A percentile compares a stretch with the other conserved stretches of the same genome.
These are phyloP conservation scores for Drosophila chauvacae DNA, from an alignment of 1,140 invertebrate genomes.

Conservation along the genomic window DNA sequence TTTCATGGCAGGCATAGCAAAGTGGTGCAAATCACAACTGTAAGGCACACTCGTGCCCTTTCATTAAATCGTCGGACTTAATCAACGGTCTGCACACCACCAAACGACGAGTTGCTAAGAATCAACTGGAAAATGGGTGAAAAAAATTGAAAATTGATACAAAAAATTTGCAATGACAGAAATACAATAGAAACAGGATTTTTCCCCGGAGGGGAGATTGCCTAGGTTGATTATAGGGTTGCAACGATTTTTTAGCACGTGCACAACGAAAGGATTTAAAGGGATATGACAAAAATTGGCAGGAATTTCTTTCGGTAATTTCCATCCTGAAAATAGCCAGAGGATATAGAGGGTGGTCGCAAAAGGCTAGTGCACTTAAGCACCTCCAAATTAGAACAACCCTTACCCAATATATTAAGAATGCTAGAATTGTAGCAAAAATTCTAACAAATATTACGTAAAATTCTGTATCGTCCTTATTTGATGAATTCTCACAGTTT, in stretches of 20 bases:
- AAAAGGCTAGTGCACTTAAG: background rate
- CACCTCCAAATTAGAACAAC: conserved; percentile 37
- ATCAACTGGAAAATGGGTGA: conserved; percentile 74
- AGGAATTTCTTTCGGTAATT: conserved; percentile 56
- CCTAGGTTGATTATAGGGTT: conserved; percentile 73
- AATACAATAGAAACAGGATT: conserved; percentile 54
- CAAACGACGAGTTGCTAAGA: conserved; percentile 53
- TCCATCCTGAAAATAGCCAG: background rate
- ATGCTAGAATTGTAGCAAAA: conserved; percentile 37
- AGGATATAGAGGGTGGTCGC: conserved; percentile 12
- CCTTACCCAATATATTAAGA: conserved; percentile 57
- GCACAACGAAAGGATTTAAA: conserved; percentile 70
- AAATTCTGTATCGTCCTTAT: background rate
- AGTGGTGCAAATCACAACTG: conserved; percentile 67
- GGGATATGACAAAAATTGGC: conserved; percentile 39
- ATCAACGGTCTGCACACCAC: conserved; percentile 53
- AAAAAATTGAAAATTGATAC: conserved; percentile 82
- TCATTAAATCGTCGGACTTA: conserved; percentile 61
- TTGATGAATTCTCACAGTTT: conserved; percentile 7
- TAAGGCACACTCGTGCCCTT: conserved; percentile 53
- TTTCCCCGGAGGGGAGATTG: conserved; percentile 41
- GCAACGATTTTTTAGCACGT: conserved; percentile 59
- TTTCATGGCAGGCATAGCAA: conserved; percentile 71
- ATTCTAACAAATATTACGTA: background rate
- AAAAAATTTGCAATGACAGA: conserved; percentile 71